Conservation (phyloP, 1,140 invertebrate genomes). For the Trichonephila clavata region DNA sequence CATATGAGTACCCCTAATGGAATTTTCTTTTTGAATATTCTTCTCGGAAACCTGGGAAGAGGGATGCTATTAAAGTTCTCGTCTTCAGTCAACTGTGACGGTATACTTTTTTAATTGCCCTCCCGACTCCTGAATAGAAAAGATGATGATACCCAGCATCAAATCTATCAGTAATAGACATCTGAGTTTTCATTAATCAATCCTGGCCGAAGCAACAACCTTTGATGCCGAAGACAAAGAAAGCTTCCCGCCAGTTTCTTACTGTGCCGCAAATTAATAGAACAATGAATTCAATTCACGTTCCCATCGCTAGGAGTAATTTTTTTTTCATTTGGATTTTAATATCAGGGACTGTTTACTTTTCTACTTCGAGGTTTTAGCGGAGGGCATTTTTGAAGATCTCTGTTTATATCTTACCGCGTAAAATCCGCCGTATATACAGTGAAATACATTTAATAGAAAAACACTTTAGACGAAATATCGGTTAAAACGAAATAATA, state of each 20-base stretch:
- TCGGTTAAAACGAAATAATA: too few relatives aligned
- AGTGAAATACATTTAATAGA: too few relatives aligned
- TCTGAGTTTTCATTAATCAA: conserved; percentile 5
- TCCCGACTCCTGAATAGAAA: neutral
- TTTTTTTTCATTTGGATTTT: neutral
- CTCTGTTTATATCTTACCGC: neutral
- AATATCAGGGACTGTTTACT: neutral
- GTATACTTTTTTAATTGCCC: conserved; percentile 1
- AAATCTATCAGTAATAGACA: conserved; percentile 8
- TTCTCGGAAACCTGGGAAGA: neutral
- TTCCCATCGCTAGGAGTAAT: neutral
- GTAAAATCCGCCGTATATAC: too few relatives aligned
- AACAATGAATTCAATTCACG: conserved; percentile 28
- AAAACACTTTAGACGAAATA: too few relatives aligned
- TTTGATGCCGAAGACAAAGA: neutral
- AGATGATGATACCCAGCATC: neutral
- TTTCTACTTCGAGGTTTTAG: neutral
- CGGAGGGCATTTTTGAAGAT: neutral
- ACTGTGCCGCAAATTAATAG: conserved; percentile 27
- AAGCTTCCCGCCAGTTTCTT: neutral
- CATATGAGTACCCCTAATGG: neutral
- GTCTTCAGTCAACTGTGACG: neutral
- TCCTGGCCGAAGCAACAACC: neutral
- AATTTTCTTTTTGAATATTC: neutral
- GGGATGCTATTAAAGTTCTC: neutral